Evolutionary conservation across 64 coral and sea anemone genomes (phyloP).

Genomic region (Acropora tenuis): DNA sequence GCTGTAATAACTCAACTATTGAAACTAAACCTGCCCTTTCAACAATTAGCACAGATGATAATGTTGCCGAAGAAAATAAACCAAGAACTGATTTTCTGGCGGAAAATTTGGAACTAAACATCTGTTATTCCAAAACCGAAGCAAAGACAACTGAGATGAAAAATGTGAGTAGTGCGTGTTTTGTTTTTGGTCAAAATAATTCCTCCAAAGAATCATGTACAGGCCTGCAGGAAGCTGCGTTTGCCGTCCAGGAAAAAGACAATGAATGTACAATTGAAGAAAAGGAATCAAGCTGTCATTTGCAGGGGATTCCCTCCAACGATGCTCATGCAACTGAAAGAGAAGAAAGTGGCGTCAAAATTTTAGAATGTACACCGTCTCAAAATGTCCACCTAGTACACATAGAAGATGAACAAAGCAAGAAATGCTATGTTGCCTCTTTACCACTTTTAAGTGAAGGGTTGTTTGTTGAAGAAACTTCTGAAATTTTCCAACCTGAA

Average conservation of each 20-base stretch:
- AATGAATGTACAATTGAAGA: background rate
- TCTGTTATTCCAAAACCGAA: too few species aligned
- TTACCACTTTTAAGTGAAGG: slow-evolving; percentile 21
- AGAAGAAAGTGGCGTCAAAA: background rate
- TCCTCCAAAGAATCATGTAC: background rate
- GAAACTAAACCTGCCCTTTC: background rate
- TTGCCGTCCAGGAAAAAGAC: background rate
- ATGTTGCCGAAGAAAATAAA: background rate
- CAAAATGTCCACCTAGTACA: background rate
- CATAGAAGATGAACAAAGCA: background rate
- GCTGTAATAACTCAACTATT: background rate
- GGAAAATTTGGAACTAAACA: background rate
- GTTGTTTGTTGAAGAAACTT: background rate
- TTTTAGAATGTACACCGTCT: background rate
- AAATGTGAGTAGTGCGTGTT: too few species aligned
- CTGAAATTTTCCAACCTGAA: slow-evolving; percentile 13
- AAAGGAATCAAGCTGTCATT: background rate
- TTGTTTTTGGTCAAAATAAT: background rate
- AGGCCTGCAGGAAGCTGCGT: background rate
- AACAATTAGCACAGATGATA: background rate
- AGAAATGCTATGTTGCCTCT: slow-evolving; percentile 1
- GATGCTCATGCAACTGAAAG: background rate
- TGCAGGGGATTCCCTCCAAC: background rate
- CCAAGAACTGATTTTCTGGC: background rate
- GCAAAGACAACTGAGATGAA: too few species aligned